phyloP scores from a whole-genome alignment of 2,888 invertebrate genomes.

The Diogma glabrata region DNA sequence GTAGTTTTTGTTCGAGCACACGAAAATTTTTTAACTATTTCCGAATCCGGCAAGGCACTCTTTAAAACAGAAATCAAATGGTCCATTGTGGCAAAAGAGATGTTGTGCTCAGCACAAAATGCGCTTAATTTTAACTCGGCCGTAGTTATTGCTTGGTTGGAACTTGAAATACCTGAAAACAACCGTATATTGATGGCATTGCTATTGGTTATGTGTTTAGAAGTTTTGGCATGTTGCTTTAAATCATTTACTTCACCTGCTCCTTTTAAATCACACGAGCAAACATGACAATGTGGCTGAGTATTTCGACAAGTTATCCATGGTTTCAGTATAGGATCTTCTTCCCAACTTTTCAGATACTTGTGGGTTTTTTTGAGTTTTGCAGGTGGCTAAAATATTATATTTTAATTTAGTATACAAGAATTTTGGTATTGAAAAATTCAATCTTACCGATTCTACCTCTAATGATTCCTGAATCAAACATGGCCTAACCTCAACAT shows the following conservation, averaged over 20 bases:
- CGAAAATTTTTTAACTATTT: neutral
- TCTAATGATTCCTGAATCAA: no score
- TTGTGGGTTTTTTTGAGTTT: neutral
- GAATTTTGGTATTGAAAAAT: no score
- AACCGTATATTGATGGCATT: neutral
- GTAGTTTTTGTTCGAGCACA: constrained; percentile 1
- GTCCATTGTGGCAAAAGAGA: neutral
- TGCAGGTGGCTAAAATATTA: neutral
- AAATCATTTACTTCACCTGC: no score
- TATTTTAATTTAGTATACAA: no score
- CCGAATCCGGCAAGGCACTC: neutral
- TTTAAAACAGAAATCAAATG: neutral
- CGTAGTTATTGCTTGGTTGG: neutral
- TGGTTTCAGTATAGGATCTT: neutral
- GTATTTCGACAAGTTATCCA: neutral
- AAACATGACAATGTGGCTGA: neutral
- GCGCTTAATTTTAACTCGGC: no score
- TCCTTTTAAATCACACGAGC: neutral
- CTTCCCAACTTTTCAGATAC: neutral
- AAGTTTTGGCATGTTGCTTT: neutral
- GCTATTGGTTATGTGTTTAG: neutral
- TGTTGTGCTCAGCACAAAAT: no score
- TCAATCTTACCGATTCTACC: no score
- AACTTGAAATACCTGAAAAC: neutral
- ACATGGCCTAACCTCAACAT: no score